A percentile compares a stretch with the other conserved stretches of the same genome.
phyloP scores from a whole-genome alignment of 2,113 vertebrate genomes.

The Corythornis vintsioides region DNA sequence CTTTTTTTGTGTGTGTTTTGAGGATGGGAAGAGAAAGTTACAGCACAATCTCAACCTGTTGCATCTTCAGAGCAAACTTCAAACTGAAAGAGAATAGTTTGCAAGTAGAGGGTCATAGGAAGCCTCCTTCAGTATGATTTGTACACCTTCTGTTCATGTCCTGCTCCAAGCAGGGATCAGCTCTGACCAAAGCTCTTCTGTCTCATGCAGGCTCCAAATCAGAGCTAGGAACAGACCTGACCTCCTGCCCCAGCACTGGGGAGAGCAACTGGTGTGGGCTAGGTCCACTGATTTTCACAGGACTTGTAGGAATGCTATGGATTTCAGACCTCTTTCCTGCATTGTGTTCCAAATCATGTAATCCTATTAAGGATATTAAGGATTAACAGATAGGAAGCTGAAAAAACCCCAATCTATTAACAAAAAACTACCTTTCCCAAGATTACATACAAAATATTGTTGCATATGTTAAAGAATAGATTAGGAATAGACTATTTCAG shows the following conservation, averaged over 20 bases:
- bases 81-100: neutral
- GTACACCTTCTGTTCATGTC: neutral
- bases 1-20: neutral
- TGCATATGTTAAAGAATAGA: neutral
- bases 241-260: neutral
- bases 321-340: neutral
- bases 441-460: neutral
- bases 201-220: fast-evolving
- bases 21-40: neutral
- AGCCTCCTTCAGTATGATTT: neutral
- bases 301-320: neutral
- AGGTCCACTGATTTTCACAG: neutral
- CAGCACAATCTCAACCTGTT: neutral
- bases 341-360: neutral
- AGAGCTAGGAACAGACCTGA: neutral
- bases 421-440: neutral
- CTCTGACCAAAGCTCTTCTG: neutral
- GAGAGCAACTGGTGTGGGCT: neutral
- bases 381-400: neutral
- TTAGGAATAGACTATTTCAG: neutral
- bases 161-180: neutral
- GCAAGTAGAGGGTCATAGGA: neutral
- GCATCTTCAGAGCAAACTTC: neutral
- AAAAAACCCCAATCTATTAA: neutral
- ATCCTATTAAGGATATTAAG: neutral